These are phyloP conservation scores for Fulmarus glacialis DNA, from an alignment of 2,113 vertebrate genomes.

Conservation along the genomic window DNA sequence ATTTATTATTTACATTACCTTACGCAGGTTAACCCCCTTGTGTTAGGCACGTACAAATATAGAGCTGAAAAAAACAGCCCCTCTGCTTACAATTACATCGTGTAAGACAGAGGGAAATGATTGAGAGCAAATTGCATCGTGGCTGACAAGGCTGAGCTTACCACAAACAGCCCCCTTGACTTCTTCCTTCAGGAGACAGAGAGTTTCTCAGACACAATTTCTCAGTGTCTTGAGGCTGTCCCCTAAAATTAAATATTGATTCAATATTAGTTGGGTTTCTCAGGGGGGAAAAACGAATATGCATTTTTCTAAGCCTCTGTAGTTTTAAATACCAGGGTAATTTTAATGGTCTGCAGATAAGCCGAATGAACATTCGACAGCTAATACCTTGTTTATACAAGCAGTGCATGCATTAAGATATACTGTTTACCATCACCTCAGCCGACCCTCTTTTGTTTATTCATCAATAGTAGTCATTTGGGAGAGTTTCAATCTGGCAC, in stretches of 20 bases:
- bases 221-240: neutral
- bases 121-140: neutral
- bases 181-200: neutral
- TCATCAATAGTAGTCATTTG: neutral
- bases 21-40: neutral
- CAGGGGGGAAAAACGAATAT: accelerated
- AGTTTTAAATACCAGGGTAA: neutral
- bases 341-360: neutral
- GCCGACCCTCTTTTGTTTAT: neutral
- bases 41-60: accelerated
- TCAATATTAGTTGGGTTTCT: neutral
- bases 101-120: neutral
- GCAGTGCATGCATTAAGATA: neutral
- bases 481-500: neutral
- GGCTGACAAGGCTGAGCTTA: neutral
- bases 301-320: neutral
- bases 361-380: neutral
- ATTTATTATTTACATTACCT: neutral
- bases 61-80: neutral
- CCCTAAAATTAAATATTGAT: neutral
- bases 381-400: neutral
- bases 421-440: neutral
- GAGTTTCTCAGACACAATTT: neutral
- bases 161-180: neutral
- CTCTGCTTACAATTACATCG: neutral